These are phyloP conservation scores for Chaetops frenatus DNA, from an alignment of 2,113 vertebrate genomes.

Conservation along the genomic window DNA sequence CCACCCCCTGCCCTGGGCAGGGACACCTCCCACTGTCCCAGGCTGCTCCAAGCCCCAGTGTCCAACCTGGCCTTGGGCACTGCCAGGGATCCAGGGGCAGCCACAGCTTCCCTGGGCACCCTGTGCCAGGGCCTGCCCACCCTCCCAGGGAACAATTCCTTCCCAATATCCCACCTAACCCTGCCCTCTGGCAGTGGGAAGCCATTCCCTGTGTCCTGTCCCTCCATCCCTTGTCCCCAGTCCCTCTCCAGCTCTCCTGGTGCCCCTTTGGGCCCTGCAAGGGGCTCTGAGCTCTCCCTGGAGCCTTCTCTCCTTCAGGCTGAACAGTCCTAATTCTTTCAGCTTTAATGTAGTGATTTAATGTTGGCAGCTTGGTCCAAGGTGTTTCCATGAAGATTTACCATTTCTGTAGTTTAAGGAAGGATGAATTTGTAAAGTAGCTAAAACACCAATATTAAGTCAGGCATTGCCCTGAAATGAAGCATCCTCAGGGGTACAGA, in stretches of 20 bases:
- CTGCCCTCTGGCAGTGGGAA: neutral
- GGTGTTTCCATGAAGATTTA: neutral
- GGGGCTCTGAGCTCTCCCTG: neutral
- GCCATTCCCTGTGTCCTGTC: neutral
- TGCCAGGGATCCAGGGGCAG: neutral
- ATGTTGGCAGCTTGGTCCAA: neutral
- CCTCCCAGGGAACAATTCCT: neutral
- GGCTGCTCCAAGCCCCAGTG: accelerated
- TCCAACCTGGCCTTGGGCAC: neutral
- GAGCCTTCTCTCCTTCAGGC: neutral
- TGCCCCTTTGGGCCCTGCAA: accelerated
- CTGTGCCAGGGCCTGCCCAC: neutral
- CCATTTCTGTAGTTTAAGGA: neutral
- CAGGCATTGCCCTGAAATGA: neutral
- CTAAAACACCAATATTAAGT: neutral
- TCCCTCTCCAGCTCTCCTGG: neutral
- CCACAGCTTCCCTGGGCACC: neutral
- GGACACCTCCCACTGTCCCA: neutral
- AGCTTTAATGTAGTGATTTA: neutral
- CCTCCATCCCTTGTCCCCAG: neutral
- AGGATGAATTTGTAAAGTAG: neutral
- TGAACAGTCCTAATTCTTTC: neutral
- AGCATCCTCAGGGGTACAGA: neutral
- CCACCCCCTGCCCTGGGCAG: neutral
- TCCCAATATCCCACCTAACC: accelerated